Conservation (phyloP, 2,113 vertebrate genomes). For the Xiphias gladius region DNA sequence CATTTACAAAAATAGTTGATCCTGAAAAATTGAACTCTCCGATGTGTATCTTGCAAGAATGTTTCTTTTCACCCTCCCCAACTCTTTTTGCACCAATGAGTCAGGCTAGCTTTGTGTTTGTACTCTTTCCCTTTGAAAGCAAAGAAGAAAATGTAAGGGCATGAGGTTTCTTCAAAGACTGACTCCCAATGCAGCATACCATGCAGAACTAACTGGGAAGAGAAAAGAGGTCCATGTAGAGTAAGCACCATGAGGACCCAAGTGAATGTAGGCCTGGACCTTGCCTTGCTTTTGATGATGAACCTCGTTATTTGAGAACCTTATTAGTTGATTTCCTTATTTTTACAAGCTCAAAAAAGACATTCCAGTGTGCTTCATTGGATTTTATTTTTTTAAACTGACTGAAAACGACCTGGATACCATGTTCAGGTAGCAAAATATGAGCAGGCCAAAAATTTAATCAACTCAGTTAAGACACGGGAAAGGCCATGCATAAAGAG, state of each 20-base stretch:
- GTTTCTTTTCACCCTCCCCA: not conserved
- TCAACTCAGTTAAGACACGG: conserved; percentile 3
- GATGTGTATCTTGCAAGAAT: not conserved
- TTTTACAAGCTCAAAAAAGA: not conserved
- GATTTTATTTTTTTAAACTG: not conserved
- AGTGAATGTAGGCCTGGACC: not conserved
- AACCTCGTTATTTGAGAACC: not conserved
- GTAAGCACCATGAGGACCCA: not conserved
- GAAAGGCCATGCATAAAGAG: not conserved
- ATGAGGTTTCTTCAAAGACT: not conserved
- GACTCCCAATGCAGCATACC: conserved; percentile 21
- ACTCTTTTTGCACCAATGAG: conserved; percentile 14
- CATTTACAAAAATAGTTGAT: not conserved
- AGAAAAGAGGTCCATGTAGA: conserved; percentile 2
- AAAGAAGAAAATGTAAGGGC: conserved; percentile 19
- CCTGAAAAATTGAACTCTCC: not conserved
- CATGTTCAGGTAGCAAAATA: not conserved
- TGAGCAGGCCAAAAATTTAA: not conserved
- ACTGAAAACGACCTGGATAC: not conserved
- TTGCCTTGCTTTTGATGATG: not conserved
- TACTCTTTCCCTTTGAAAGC: not conserved
- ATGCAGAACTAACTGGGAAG: conserved; percentile 40
- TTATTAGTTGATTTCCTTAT: not conserved
- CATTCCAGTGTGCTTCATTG: not conserved
- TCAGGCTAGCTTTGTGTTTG: conserved; percentile 13